Conservation (phyloP, 2,888 invertebrate genomes). For the Protonemura montana region DNA sequence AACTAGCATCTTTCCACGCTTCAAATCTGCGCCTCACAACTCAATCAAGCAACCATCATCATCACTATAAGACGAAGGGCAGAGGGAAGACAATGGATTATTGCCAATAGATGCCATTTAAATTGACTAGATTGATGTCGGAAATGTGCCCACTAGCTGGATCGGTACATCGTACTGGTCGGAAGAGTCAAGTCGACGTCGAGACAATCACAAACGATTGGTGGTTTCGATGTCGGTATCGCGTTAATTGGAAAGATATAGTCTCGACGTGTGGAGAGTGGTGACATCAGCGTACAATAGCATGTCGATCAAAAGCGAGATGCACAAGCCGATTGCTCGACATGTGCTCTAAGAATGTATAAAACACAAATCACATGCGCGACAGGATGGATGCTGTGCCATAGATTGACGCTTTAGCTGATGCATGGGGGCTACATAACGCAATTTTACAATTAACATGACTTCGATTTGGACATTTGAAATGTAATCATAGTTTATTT, state of each 20-base stretch:
- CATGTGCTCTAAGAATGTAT: background rate
- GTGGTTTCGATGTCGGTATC: background rate
- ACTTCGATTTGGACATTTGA: no score
- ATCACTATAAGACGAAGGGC: background rate
- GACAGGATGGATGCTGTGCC: background rate
- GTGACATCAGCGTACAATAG: background rate
- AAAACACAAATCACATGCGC: background rate
- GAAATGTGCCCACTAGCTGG: background rate
- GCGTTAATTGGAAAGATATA: background rate
- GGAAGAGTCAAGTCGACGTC: background rate
- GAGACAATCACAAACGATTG: background rate
- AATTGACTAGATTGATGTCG: background rate
- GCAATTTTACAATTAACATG: background rate
- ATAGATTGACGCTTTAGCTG: background rate
- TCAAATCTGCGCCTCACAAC: background rate
- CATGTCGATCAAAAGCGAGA: background rate
- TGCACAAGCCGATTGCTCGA: background rate
- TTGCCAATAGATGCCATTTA: conserved; percentile 12
- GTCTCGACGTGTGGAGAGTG: background rate
- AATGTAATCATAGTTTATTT: background rate
- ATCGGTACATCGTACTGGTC: background rate
- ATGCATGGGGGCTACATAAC: background rate
- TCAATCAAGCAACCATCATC: background rate
- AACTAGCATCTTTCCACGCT: background rate
- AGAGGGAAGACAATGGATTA: background rate